Percentiles rank a stretch among this genome's conserved stretches.
phyloP scores from a whole-genome alignment of 1,140 invertebrate species.

The Heterodera carotae region DNA sequence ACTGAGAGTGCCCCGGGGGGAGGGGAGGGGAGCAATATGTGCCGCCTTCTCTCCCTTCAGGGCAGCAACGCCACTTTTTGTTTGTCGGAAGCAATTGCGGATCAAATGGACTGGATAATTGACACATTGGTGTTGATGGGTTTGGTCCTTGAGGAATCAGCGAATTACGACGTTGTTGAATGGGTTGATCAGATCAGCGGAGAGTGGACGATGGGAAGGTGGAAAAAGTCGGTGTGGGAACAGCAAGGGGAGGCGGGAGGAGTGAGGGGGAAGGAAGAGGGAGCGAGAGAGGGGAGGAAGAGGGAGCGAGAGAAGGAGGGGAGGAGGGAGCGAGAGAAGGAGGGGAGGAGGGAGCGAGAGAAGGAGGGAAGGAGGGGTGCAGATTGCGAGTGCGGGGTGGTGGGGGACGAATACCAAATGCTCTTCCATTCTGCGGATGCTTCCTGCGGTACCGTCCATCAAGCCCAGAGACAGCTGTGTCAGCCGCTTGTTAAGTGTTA shows the following conservation, averaged over 20 bases:
- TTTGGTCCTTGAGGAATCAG: background rate
- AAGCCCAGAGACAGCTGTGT: background rate
- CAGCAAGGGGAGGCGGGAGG: too few relatives aligned
- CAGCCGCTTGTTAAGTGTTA: background rate
- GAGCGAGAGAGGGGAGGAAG: background rate
- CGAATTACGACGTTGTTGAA: background rate
- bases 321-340: background rate
- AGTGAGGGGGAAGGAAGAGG: background rate
- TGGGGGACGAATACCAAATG: background rate
- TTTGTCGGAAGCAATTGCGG: background rate
- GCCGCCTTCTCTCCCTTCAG: too few relatives aligned
- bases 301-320: too few relatives aligned
- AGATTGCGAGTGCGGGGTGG: too few relatives aligned
- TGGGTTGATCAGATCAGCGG: background rate
- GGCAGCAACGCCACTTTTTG: background rate
- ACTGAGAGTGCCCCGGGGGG: background rate
- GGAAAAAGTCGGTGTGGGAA: too few relatives aligned
- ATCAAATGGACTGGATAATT: constrained; percentile 15
- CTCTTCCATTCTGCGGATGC: background rate
- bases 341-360: too few relatives aligned
- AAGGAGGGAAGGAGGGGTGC: background rate
- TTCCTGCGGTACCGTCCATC: too few relatives aligned
- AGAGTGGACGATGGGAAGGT: too few relatives aligned
- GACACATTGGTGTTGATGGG: constrained; percentile 6
- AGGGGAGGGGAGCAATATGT: background rate